phyloP scores from a whole-genome alignment of 2,888 invertebrate species.

The Phasia obesa region DNA sequence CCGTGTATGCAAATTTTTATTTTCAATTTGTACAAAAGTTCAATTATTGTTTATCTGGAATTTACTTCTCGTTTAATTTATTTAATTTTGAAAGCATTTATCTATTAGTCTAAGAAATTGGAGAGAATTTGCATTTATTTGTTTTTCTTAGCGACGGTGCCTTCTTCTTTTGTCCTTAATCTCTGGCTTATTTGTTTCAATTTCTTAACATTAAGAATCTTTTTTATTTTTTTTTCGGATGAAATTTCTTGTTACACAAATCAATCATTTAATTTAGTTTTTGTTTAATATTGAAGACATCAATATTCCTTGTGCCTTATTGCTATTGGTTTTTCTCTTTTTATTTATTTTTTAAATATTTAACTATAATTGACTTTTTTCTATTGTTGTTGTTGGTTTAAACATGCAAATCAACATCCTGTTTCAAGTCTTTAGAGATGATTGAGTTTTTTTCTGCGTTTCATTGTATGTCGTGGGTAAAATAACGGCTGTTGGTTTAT shows the following conservation, averaged over 20 bases:
- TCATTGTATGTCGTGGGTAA: constrained; percentile 62
- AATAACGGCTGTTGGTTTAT: constrained; percentile 67
- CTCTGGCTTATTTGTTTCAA: constrained; percentile 58
- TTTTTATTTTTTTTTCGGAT: not conserved
- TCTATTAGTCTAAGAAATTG: constrained; percentile 16
- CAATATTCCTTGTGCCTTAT: constrained; percentile 22
- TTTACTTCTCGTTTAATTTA: constrained; percentile 10
- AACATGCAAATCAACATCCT: constrained; percentile 64
- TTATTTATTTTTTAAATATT: constrained; percentile 56
- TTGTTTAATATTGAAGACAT: constrained; percentile 35
- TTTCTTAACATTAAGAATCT: not conserved
- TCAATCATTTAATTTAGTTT: constrained; percentile 81
- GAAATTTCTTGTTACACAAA: constrained; percentile 74
- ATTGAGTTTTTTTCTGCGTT: constrained; percentile 10
- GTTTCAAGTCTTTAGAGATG: not conserved
- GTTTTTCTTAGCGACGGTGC: not conserved
- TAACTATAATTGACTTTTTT: constrained; percentile 62
- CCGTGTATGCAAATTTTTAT: not conserved
- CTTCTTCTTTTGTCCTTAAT: constrained; percentile 13
- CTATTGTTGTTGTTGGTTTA: constrained; percentile 24
- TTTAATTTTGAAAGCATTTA: constrained; percentile 1
- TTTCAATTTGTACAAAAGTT: not conserved
- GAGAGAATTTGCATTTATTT: constrained; percentile 60
- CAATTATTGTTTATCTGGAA: not conserved
- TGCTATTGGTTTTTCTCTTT: constrained; percentile 1